A percentile compares a stretch with the other conserved stretches of the same genome.
These are phyloP conservation scores for Tenthredo mesomela DNA, from an alignment of 2,888 invertebrate genomes.

Conservation along the genomic window DNA sequence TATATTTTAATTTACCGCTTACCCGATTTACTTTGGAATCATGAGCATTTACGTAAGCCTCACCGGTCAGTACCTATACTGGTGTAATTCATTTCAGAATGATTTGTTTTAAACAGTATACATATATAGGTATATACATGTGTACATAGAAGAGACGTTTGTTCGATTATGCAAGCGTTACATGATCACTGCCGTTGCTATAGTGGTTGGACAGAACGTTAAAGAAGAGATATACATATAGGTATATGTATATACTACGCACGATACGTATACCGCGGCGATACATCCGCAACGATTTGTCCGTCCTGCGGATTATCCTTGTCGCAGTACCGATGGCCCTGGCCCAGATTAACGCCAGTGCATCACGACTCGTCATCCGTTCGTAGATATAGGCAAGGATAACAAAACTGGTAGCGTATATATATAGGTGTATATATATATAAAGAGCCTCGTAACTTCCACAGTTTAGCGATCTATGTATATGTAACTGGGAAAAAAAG, in stretches of 20 bases:
- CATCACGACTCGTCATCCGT: constrained; percentile 14
- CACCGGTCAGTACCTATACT: no score
- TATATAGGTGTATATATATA: no score
- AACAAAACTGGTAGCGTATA: neutral
- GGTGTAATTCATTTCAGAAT: neutral
- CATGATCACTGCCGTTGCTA: constrained; percentile 7
- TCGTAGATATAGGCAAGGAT: neutral
- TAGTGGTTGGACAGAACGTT: no score
- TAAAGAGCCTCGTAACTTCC: no score
- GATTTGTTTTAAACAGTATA: neutral
- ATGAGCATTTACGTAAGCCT: no score
- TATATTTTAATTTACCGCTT: no score
- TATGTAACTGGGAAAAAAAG: neutral
- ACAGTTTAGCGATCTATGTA: neutral
- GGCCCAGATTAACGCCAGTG: constrained; percentile 37
- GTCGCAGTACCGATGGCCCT: neutral
- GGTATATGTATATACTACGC: no score
- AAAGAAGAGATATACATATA: neutral
- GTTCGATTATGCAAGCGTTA: constrained; percentile 15
- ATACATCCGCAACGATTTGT: neutral
- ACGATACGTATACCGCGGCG: neutral
- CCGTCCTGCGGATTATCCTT: neutral
- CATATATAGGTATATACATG: neutral
- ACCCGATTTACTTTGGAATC: no score
- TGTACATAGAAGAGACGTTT: neutral